Conservation (phyloP, 1,140 invertebrate genomes). For the Helicorthomorpha holstii region DNA sequence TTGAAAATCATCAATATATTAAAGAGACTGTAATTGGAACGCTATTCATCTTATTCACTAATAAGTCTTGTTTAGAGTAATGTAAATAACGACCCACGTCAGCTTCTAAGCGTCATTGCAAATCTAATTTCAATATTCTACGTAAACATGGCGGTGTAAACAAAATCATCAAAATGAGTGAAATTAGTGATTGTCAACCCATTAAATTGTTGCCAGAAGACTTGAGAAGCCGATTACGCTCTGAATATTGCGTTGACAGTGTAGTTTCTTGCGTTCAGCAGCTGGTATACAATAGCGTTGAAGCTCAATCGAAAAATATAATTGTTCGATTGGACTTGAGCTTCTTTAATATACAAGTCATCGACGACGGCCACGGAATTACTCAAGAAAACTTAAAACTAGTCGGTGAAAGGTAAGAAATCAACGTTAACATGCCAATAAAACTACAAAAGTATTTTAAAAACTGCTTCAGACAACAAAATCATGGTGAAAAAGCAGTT, state of each 20-base stretch:
- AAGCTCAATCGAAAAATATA: slow-evolving; percentile 40
- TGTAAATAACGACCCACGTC: too few species aligned
- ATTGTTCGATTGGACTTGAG: slow-evolving; percentile 38
- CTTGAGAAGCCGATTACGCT: slow-evolving; percentile 21
- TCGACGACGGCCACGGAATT: slow-evolving; percentile 47
- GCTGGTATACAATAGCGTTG: slow-evolving; percentile 39
- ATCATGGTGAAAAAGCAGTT: background rate
- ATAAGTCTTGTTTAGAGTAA: too few species aligned
- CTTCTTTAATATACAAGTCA: slow-evolving; percentile 39
- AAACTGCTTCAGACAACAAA: too few species aligned
- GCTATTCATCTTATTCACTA: too few species aligned
- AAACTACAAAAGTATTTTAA: too few species aligned
- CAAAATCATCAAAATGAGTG: too few species aligned
- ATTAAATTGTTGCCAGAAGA: slow-evolving; percentile 15
- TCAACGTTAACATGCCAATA: too few species aligned
- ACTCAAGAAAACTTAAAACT: slow-evolving; percentile 28
- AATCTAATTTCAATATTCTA: too few species aligned
- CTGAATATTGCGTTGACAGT: slow-evolving; percentile 25
- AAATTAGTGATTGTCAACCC: background rate
- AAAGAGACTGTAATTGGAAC: too few species aligned
- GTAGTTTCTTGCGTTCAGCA: slow-evolving; percentile 29
- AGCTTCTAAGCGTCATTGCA: too few species aligned
- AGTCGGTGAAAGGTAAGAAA: slow-evolving; percentile 32
- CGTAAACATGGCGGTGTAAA: too few species aligned
- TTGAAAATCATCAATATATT: too few species aligned